Evolutionary conservation across 2,113 vertebrate genomes (phyloP).

Genomic region (Agelaius tricolor): DNA sequence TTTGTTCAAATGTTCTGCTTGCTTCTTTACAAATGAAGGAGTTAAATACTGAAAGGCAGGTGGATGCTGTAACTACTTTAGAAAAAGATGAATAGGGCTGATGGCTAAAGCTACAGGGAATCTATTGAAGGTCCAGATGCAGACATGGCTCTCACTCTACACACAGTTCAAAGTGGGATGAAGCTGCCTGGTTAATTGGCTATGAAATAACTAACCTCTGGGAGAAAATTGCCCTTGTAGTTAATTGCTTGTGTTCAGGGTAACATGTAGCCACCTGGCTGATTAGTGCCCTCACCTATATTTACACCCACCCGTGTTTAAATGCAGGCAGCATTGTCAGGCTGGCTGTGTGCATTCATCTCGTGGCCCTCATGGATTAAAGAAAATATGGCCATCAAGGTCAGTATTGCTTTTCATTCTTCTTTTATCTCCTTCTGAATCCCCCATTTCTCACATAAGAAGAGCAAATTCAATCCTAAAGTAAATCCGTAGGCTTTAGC

Average conservation of each 20-base stretch:
- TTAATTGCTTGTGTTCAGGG: conserved; percentile 76
- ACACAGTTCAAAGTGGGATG: conserved; percentile 81
- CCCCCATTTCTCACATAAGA: neutral
- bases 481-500: neutral
- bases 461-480: neutral
- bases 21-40: conserved; percentile 81
- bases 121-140: conserved; percentile 84
- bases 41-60: conserved; percentile 83
- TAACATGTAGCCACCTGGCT: conserved; percentile 80
- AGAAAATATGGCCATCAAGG: conserved; percentile 58
- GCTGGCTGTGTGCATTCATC: conserved; percentile 57
- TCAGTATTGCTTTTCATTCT: conserved; percentile 43
- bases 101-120: conserved; percentile 82
- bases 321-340: conserved; percentile 63
- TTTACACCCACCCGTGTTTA: conserved; percentile 72
- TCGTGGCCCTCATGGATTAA: conserved; percentile 50
- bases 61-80: conserved; percentile 79
- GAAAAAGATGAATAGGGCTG: conserved; percentile 82
- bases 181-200: conserved; percentile 81
- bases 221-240: conserved; percentile 77
- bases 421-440: conserved; percentile 27
- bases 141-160: conserved; percentile 76
- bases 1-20: conserved; percentile 78
- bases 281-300: conserved; percentile 79
- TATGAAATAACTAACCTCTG: conserved; percentile 84